Base-by-base conservation (phyloP, 1,140 invertebrate species). In the Ostrea denselamellosa region DNA sequence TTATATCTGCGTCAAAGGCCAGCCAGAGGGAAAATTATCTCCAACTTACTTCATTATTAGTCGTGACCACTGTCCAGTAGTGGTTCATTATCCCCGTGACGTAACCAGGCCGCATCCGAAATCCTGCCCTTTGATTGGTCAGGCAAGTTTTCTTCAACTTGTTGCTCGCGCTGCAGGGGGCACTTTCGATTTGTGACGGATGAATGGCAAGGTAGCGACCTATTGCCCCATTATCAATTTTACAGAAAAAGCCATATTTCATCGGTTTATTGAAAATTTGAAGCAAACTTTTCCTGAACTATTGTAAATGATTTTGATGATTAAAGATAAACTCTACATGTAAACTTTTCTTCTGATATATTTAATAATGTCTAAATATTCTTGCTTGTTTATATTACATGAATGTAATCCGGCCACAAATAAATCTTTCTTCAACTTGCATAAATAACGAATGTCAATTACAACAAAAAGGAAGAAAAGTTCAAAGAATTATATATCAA, bases 51-150 rank as follows among this genome's bases (percentile, higher is more conserved):
- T 83, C 44, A 51, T 52, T 34, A 56, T 56, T 84, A 86, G 62
- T 77, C 53, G 71, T 85, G 85, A 54, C 88, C 86, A 58, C 44
- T 86, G 85, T 86, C 86, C 86, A 86, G 68, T 56, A 77, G 56
- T 54, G 65, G 85, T 58, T 81, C 71, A 51, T 81, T 34, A 84
- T 83, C 58, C 71, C 52, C 81, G 85, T 89, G 88, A 89, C 85
- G 85, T 89, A 86, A 86, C 71, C 68, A 68, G 82, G 83, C 56
- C 86, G 83, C 88, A 83, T 81, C 82, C 34, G 34, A 85, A 83
- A 71, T 68, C 56, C 58, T 17, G 54, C 51, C 34, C 25, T 68
- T 62, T 83, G 65, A 86, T 85, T 84, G 88, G 88, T 85, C 77
- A 51, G 58, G 28, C 68, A 77, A 77, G 68, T 77, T 77, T 25